Evolutionary conservation across 2,888 invertebrate genomes (phyloP).

Genomic region (Yponomeuta cagnagella): DNA sequence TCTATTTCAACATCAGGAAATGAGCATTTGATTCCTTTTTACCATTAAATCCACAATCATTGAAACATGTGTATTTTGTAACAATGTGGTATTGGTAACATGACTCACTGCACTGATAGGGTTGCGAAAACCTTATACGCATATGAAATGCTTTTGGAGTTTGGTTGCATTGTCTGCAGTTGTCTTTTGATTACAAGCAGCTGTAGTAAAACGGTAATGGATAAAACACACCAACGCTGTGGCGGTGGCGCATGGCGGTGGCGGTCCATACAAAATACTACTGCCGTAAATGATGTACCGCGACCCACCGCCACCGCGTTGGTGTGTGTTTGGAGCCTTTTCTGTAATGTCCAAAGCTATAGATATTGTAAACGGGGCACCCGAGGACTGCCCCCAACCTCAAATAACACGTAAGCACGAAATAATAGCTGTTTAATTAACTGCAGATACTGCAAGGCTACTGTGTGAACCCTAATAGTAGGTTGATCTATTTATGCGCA

Average conservation of each 20-base stretch:
- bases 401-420: neutral
- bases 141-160: neutral
- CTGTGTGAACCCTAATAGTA: neutral
- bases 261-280: too few species aligned
- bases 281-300: too few species aligned
- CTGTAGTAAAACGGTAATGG: too few species aligned
- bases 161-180: neutral
- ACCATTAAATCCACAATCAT: neutral
- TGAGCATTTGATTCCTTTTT: neutral
- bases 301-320: too few species aligned
- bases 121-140: neutral
- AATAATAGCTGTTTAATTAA: neutral
- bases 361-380: too few species aligned
- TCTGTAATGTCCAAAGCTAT: too few species aligned
- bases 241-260: too few species aligned
- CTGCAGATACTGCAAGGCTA: neutral
- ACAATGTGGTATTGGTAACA: neutral
- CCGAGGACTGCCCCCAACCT: too few species aligned
- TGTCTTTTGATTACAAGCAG: neutral
- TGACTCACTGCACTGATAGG: neutral
- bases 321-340: too few species aligned
- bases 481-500: constrained; percentile 37
- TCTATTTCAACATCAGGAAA: neutral
- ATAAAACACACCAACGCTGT: too few species aligned
- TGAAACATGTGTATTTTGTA: too few species aligned